Conservation (phyloP, 1,140 invertebrate species). For the Ostrea denselamellosa region DNA sequence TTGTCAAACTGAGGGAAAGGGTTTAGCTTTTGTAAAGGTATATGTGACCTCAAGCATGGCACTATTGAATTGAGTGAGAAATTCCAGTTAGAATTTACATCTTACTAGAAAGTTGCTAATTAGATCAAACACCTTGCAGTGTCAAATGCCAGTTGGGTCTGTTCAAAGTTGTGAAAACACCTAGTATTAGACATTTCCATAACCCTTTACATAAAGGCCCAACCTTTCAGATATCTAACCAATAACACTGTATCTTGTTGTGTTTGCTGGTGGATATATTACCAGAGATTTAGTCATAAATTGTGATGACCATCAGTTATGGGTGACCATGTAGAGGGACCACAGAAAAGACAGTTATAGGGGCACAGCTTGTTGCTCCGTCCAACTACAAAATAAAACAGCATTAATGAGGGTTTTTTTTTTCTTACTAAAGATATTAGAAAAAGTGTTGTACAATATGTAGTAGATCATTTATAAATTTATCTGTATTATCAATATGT, state of each 20-base stretch:
- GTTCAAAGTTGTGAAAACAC: not conserved
- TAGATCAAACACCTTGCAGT: conserved; percentile 31
- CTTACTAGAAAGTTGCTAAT: conserved; percentile 13
- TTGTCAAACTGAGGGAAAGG: not conserved
- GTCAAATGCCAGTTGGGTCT: not conserved
- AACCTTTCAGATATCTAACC: not conserved
- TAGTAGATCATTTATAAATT: too few relatives aligned
- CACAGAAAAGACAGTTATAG: too few relatives aligned
- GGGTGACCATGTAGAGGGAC: not conserved
- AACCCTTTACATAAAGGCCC: not conserved
- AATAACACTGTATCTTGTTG: not conserved
- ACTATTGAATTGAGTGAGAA: conserved; percentile 25
- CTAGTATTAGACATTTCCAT: not conserved
- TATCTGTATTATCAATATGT: too few relatives aligned
- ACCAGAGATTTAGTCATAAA: conserved; percentile 26
- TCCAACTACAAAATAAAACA: too few relatives aligned
- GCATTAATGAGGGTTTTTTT: too few relatives aligned
- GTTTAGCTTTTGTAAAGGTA: conserved; percentile 11
- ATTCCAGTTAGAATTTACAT: conserved; percentile 20
- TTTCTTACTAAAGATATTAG: too few relatives aligned
- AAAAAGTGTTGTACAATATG: too few relatives aligned
- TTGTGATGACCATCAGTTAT: not conserved
- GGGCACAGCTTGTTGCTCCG: too few relatives aligned
- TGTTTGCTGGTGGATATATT: not conserved
- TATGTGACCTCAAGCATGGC: conserved; percentile 9